Evolutionary conservation across 2,888 invertebrate genomes (phyloP), one percentile per base, ranked within the genome.

Genomic region (Lacanobia oleracea): DNA sequence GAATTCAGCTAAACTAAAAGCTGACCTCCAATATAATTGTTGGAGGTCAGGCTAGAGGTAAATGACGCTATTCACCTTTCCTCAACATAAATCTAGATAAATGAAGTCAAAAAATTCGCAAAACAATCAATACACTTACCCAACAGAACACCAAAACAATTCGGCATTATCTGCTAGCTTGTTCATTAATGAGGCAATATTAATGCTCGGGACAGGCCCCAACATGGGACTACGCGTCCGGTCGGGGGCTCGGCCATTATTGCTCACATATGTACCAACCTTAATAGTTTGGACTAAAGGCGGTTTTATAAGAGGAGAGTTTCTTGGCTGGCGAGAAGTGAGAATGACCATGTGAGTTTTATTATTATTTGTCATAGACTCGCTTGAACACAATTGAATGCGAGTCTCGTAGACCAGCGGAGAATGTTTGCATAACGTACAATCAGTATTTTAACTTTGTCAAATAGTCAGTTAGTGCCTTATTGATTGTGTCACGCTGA

Each of bases 121-220:
- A 27, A 3, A 56, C 16, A 45, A 56, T 56, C 23, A 14, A 63
- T 65, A 48, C 1, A 10, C 5, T 9, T 33, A n/a, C 21, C 7
- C 9, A 50, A 8, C 4, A 10, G 18, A 51, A 23, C 1, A 54
- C 9, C 27, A 50, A 56, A 57, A 66, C 50, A 40, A 64, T 79
- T 61, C 33, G 3, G 27, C 67, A 61, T 60, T 73, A 67, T 79
- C 68, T 45, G 62, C 43, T 16, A 1, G 14, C 56, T 18, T 62
- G 56, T 72, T 64, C 66, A 72, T 72, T 77, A 80, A 74, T 81
- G 77, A 74, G 62, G 77, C 69, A 57, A 81, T 81, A 73, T 81
- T 81, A 81, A 80, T 81, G 80, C 64, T 16, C 8, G 10, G 48
- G 66, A 69, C 45, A 68, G 33, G n/a, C 62, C 64, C 40, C 63